phyloP scores from a whole-genome alignment of 2,888 invertebrate species.

The Thumatha senex region DNA sequence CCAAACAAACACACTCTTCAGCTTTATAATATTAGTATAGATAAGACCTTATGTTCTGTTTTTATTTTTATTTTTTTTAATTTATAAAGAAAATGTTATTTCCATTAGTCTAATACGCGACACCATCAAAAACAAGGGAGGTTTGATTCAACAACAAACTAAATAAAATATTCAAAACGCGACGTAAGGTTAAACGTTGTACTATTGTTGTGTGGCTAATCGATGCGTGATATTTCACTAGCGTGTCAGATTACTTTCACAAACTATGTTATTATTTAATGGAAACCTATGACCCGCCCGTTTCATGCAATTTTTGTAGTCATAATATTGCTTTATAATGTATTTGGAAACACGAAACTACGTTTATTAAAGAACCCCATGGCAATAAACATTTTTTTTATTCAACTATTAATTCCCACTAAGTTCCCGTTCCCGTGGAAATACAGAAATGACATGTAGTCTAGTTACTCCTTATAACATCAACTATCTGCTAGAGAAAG shows the following conservation, averaged over 20 bases:
- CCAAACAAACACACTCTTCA: too few relatives aligned
- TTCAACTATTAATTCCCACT: too few relatives aligned
- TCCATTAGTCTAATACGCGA: too few relatives aligned
- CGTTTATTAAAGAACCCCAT: constrained; percentile 21
- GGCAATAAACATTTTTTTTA: constrained; percentile 9
- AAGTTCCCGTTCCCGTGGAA: too few relatives aligned
- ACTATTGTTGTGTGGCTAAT: constrained; percentile 34
- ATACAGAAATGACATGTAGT: too few relatives aligned
- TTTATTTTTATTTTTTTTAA: too few relatives aligned
- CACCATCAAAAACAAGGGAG: too few relatives aligned
- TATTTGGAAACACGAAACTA: constrained; percentile 26
- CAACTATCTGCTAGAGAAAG: too few relatives aligned
- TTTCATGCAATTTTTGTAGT: constrained; percentile 37
- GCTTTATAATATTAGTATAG: too few relatives aligned
- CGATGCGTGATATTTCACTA: constrained; percentile 28
- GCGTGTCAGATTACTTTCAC: constrained; percentile 37
- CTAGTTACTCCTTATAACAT: too few relatives aligned
- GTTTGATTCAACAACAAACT: neutral
- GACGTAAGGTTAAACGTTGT: constrained; percentile 12
- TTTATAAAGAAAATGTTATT: too few relatives aligned
- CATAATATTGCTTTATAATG: constrained; percentile 23
- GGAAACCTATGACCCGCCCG: constrained; percentile 27
- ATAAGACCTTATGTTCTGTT: too few relatives aligned
- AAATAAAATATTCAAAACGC: neutral
- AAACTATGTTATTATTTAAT: constrained; percentile 31